Evolutionary conservation across 2,888 invertebrate species (phyloP).

Genomic region (Lycia hirtaria): DNA sequence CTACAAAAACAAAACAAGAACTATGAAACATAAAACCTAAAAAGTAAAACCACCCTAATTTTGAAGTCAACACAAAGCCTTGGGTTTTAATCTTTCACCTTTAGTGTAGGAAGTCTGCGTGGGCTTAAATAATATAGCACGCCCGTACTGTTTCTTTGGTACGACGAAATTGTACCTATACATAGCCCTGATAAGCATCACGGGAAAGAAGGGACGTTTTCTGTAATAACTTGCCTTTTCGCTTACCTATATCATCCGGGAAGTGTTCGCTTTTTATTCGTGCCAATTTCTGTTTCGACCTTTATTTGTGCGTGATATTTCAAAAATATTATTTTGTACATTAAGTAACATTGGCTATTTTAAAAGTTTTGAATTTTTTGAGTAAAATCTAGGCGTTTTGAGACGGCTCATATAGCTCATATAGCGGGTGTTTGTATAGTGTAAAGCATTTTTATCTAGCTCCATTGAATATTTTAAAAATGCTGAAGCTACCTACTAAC

Average conservation of each 20-base stretch:
- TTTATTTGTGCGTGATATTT: neutral
- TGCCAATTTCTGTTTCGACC: conserved; percentile 9
- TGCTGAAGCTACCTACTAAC: no score
- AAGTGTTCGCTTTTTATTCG: conserved; percentile 22
- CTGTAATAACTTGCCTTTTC: conserved; percentile 28
- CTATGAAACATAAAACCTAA: no score
- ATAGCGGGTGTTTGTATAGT: no score
- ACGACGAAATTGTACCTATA: conserved; percentile 8
- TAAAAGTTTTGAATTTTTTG: no score
- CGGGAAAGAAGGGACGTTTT: conserved; percentile 21
- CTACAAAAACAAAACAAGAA: no score
- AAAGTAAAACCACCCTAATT: no score
- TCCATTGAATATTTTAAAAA: no score
- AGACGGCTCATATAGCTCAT: no score
- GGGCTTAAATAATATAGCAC: neutral
- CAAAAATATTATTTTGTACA: no score
- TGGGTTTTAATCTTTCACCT: neutral
- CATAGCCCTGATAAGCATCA: conserved; percentile 20
- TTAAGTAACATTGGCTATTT: no score
- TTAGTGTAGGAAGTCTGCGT: neutral
- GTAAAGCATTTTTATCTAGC: no score
- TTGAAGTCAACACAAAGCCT: neutral
- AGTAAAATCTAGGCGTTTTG: no score
- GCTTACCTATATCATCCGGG: conserved; percentile 26
- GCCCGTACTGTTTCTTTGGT: conserved; percentile 7